phyloP scores from a whole-genome alignment of 2,888 invertebrate genomes.

The Boloria euphrosyne region DNA sequence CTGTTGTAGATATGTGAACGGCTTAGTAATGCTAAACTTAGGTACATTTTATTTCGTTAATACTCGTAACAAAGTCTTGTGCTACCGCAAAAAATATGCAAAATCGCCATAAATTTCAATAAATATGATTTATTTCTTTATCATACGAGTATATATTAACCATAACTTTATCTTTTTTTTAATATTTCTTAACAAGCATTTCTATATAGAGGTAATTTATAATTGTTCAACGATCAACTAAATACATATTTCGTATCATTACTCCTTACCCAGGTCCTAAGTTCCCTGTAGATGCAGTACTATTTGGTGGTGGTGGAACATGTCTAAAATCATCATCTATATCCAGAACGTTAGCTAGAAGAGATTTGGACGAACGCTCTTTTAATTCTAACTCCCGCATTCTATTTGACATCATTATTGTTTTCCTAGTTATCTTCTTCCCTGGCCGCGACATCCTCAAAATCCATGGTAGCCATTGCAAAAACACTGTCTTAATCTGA shows the following conservation, averaged over 20 bases:
- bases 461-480: constrained; percentile 99
- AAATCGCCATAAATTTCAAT: no score
- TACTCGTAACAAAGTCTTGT: no score
- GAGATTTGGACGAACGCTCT: constrained; percentile 95
- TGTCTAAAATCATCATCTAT: constrained; percentile 97
- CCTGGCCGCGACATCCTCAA: constrained; percentile 98
- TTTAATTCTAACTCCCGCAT: constrained; percentile 96
- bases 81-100: no score
- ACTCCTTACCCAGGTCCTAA: constrained; percentile 83
- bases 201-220: no score
- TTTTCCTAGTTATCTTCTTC: constrained; percentile 95
- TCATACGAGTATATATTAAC: no score
- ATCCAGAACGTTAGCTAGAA: constrained; percentile 96
- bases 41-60: not conserved
- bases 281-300: constrained; percentile 83
- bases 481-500: constrained; percentile 96
- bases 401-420: constrained; percentile 93
- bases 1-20: constrained; percentile 47
- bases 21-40: not conserved
- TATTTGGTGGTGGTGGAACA: constrained; percentile 84
- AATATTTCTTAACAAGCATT: no score
- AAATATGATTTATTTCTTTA: no score
- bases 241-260: no score
- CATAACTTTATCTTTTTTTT: no score
- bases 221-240: no score